Base-by-base conservation (phyloP, 1,140 invertebrate genomes). In the Lepidurus packardi region DNA sequence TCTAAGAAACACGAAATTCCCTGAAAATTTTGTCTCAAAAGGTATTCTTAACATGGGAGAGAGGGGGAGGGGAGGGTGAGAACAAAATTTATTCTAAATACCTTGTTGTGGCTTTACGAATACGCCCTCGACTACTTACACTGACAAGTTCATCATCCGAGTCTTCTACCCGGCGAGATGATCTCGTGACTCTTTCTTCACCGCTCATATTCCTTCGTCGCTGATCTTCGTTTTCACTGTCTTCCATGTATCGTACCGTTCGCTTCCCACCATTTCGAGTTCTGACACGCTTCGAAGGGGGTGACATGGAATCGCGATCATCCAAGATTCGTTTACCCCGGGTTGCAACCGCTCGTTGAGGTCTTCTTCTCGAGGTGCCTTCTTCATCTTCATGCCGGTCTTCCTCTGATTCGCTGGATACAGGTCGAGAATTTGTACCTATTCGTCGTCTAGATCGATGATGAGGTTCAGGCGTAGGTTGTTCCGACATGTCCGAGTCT, bases 61-160 rank as follows among this genome's bases (percentile, higher is more conserved):
- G 0, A 65, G 53, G 21, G 16, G 53, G 53, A 65, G 8, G 53
- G 10, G 0, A 65, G 53, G 21, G 16, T 16, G n/a, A 65, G 8
- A 21, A 65, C 53, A 65, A 21, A 65, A 65, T 21, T n/a, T 65
- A 65, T 21, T 65, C 53, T 65, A 65, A 65, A 65, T 65, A 65
- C 53, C 92, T 89, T 42, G 92, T 89, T 7, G 93, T 94, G 77
- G 94, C 88, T 85, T 92, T 93, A 42, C 94, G 88, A 53, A 96
- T 89, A 47, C 94, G 88, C 7, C 94, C 94, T 44, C 94, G 88
- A 82, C 93, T 95, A 84, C 94, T 95, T 45, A 93, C 87, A 86
- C 89, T 88, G 81, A 91, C 82, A 76, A 81, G 80, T 45, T 85
- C 81, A 75, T 82, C 83, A 73, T 82, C 82, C 74, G 81, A 78